phyloP scores from a whole-genome alignment of 2,888 invertebrate species.

The Harpalus rubripes region DNA sequence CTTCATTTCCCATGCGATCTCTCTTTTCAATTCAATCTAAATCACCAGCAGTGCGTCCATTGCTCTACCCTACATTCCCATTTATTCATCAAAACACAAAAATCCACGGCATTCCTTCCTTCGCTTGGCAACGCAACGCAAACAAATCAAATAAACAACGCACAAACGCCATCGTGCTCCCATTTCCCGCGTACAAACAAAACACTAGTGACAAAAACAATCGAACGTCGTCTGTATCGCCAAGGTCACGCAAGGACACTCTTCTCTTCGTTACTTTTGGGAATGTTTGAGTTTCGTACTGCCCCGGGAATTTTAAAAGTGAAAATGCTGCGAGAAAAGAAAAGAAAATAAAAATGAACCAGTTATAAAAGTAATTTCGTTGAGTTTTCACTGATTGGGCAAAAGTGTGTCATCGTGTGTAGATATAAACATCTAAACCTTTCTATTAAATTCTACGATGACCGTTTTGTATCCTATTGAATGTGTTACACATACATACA shows the following conservation, averaged over 20 bases:
- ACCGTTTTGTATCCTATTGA: constrained; percentile 59
- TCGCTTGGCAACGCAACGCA: constrained; percentile 34
- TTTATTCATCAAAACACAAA: constrained; percentile 55
- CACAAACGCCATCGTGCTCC: constrained; percentile 24
- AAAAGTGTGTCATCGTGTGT: constrained; percentile 61
- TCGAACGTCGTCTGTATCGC: constrained; percentile 24
- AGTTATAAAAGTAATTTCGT: constrained; percentile 67
- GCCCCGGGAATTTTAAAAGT: constrained; percentile 66
- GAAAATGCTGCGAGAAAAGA: constrained; percentile 59
- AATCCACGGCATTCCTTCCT: constrained; percentile 58
- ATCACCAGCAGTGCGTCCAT: constrained; percentile 31
- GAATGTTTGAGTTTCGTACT: neutral
- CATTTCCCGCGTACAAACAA: constrained; percentile 56
- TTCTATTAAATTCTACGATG: constrained; percentile 59
- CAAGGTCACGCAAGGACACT: constrained; percentile 63
- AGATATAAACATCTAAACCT: constrained; percentile 55
- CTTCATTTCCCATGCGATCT: constrained; percentile 25
- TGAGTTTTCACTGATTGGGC: constrained; percentile 66
- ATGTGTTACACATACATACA: constrained; percentile 63
- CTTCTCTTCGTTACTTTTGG: constrained; percentile 28
- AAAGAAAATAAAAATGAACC: constrained; percentile 65
- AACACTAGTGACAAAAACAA: constrained; percentile 48
- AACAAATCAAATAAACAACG: constrained; percentile 45
- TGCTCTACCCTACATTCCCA: constrained; percentile 63
- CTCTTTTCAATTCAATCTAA: constrained; percentile 48